Percentiles rank a stretch among this genome's conserved stretches.
Conservation (phyloP, 30 jellyfish, hydroid and myxozoan genomes). For the Cassiopea xamachana region DNA sequence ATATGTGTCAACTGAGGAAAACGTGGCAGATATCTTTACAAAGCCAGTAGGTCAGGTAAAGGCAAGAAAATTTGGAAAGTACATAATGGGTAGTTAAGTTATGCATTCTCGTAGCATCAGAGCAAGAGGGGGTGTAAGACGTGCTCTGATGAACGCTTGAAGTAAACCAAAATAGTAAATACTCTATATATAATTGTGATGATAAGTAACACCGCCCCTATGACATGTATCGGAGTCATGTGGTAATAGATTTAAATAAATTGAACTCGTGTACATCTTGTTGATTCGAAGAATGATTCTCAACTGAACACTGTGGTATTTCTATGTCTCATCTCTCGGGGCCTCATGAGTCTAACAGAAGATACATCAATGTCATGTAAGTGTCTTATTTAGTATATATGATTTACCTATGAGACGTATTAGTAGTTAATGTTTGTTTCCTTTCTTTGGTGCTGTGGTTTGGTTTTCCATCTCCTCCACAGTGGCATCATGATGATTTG, state of each 20-base stretch:
- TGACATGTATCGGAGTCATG: not conserved
- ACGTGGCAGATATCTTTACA: slow-evolving; percentile 76
- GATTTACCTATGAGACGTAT: too few relatives aligned
- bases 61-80: slow-evolving; percentile 16
- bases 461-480: too few relatives aligned
- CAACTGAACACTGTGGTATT: not conserved
- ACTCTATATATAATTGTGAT: not conserved
- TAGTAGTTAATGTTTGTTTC: too few relatives aligned
- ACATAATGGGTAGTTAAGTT: slow-evolving; percentile 16
- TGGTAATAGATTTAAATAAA: not conserved
- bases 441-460: too few relatives aligned
- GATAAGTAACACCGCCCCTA: not conserved
- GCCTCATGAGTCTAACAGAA: not conserved
- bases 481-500: too few relatives aligned
- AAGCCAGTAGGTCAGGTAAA: slow-evolving; percentile 40
- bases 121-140: not conserved
- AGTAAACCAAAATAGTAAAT: not conserved
- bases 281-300: not conserved
- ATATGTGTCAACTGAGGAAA: slow-evolving; percentile 40
- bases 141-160: not conserved
- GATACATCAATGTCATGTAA: too few relatives aligned
- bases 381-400: too few relatives aligned
- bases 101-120: not conserved
- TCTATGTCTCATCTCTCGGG: not conserved
- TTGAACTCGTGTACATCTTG: not conserved